Evolutionary conservation across 2,888 invertebrate species (phyloP), one percentile per base, ranked within the genome.

Genomic region (Drosophila gaucha): DNA sequence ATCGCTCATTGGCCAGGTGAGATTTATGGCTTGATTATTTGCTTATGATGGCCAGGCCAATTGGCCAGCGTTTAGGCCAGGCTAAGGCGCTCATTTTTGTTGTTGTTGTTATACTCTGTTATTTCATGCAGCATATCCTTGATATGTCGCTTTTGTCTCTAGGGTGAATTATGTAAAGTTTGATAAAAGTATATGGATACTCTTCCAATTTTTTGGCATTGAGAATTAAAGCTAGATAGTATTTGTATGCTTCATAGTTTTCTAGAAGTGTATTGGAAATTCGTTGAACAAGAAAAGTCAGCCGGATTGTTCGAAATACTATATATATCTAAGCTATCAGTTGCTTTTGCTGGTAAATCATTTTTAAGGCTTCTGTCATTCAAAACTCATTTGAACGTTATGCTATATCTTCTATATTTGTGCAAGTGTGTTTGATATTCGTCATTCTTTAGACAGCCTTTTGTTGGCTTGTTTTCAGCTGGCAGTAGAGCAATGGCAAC

Each of bases 11-110:
- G 84, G 84, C 60, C 78, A 69, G 78, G 62, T 68, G 76, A 83
- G 86, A 83, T 83, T 83, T 86, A 83, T 86, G 78, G 67, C 84
- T 80, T 84, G 84, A 80, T 83, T 83, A 83, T 83, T 83, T 83
- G 78, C 84, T 76, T 86, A 86, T 83, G 86, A 83, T 76, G 77
- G 71, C 65, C 69, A 36, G 47, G 51, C 55, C 78, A 77, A 74
- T 74, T 74, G 78, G 64, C 46, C 68, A 65, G 54, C 64, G 78
- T 74, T 74, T 78, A 74, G 74, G 63, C 62, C 52, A 43, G 71
- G 20, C 64, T 36, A 52, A 64, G 31, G 36, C 75, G 22, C 36
- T 44, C 65, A 51, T 73, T n/a, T n/a, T n/a, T 71, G 44, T 44
- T 28, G 44, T 66, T 59, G 51, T 69, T 52, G 56, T 62, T 54